These are phyloP conservation scores for Pocota personata DNA, from an alignment of 2,888 invertebrate species.

Conservation along the genomic window DNA sequence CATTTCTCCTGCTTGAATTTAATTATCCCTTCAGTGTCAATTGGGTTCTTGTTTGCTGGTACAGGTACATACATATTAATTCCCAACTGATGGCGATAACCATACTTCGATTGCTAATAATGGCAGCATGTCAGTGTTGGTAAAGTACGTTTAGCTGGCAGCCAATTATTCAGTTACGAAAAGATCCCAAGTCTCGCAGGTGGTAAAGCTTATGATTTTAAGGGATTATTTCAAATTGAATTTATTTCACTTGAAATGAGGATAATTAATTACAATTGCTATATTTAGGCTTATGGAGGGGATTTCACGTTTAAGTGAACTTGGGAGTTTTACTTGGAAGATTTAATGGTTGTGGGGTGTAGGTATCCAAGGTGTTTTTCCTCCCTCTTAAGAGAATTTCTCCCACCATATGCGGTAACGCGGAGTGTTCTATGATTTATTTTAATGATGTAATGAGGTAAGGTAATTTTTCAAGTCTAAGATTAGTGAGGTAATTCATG, in stretches of 20 bases:
- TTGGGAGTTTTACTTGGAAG: not conserved
- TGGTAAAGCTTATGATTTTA: constrained; percentile 45
- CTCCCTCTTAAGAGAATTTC: not conserved
- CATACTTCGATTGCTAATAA: constrained; percentile 17
- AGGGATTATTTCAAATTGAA: constrained; percentile 57
- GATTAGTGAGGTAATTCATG: constrained; percentile 30
- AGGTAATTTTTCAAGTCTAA: constrained; percentile 11
- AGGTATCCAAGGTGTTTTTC: not conserved
- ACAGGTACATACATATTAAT: not conserved
- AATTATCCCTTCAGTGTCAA: no score
- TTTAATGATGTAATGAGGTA: constrained; percentile 3
- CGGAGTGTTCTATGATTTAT: constrained; percentile 26
- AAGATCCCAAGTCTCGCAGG: constrained; percentile 7
- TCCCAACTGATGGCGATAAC: constrained; percentile 2
- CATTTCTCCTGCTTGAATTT: no score
- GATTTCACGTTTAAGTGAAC: constrained; percentile 4
- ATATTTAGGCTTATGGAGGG: not conserved
- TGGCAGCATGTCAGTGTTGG: not conserved
- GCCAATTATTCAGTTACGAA: not conserved
- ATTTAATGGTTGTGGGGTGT: not conserved
- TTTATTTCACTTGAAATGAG: constrained; percentile 46
- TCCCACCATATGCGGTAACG: not conserved
- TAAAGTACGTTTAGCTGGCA: not conserved
- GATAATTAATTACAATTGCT: constrained; percentile 45
- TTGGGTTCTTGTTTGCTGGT: not conserved